Base-by-base conservation (phyloP, 2,113 vertebrate species). In the Gila orcuttii region DNA sequence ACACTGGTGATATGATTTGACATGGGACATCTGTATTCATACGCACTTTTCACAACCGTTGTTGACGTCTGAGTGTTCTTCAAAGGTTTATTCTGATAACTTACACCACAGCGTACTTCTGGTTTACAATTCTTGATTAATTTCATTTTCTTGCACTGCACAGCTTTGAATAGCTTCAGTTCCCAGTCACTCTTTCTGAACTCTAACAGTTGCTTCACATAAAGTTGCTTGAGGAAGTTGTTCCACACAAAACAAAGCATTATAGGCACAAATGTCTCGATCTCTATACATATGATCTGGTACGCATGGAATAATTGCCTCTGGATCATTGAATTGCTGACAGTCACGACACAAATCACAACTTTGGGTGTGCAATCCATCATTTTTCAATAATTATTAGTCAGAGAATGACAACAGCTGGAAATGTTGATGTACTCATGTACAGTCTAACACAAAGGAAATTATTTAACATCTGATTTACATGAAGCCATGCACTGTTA, bases 1-100 rank as follows among this genome's bases (percentile, higher is more conserved):
- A 84, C 79, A 36, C 64, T 87, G 79, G 86, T 62, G 55, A 83
- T 59, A 71, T 88, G 86, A 85, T 50, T 87, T 69, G 50, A 84
- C 62, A 36, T 33, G 31, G 3, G 28, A 77, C 23, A 5, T 86
- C 68, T 85, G 74, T 84, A 36, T 66, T 71, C 73, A 88, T 42
- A 83, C 45, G 42, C 83, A 21, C 52, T 6, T 21, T 57, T 7
- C 47, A 50, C 12, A 83, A 15, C 0, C 62, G 28, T 1, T 17
- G 25, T 8, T 13, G 1, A 28, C 5, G 28, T n/a, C 28, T 31
- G 6, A 33, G 2, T 17, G 17, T 6, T 17, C 15, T 7, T 66
- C 2, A 66, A 66, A 31, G 64, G 64, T 68, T 68, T 68, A 19
- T 15, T 64, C 25, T 15, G 25, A 12, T 15, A 15, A 2, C 62